Conservation (phyloP, 2,113 vertebrate species). For the Cavia porcellus region DNA sequence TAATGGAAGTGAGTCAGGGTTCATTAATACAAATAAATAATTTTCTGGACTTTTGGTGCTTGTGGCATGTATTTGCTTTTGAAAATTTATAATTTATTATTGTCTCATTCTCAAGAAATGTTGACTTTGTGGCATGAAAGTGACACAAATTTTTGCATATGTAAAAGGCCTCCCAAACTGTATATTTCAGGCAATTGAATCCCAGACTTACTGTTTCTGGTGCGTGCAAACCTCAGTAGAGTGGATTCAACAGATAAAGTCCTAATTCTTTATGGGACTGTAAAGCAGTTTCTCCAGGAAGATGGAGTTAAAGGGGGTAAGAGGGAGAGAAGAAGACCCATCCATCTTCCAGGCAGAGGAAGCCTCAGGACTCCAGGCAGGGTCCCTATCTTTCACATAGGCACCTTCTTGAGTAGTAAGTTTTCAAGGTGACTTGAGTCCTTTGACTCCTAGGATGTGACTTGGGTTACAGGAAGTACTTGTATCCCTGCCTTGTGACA, state of each 20-base stretch:
- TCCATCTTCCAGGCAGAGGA: not conserved
- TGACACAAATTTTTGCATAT: not conserved
- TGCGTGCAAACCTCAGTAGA: not conserved
- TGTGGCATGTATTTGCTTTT: not conserved
- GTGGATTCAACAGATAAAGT: not conserved
- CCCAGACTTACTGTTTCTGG: not conserved
- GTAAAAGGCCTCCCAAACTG: not conserved
- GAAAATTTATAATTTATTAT: not conserved
- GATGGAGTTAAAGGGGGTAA: not conserved
- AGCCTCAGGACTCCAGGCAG: not conserved
- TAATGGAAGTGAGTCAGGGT: not conserved
- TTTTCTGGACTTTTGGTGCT: constrained; percentile 1
- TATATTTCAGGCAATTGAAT: not conserved
- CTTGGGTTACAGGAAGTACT: not conserved
- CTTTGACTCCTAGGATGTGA: not conserved
- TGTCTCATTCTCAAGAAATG: not conserved
- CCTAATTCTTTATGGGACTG: not conserved
- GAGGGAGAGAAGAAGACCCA: not conserved
- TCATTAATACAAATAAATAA: not conserved
- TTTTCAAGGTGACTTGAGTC: not conserved
- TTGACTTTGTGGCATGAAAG: not conserved
- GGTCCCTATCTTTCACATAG: not conserved
- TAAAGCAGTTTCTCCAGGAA: not conserved
- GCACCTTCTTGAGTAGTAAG: not conserved
- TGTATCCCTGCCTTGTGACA: not conserved